phyloP scores from a whole-genome alignment of 1,140 invertebrate genomes.

The Phocides pigmalion region DNA sequence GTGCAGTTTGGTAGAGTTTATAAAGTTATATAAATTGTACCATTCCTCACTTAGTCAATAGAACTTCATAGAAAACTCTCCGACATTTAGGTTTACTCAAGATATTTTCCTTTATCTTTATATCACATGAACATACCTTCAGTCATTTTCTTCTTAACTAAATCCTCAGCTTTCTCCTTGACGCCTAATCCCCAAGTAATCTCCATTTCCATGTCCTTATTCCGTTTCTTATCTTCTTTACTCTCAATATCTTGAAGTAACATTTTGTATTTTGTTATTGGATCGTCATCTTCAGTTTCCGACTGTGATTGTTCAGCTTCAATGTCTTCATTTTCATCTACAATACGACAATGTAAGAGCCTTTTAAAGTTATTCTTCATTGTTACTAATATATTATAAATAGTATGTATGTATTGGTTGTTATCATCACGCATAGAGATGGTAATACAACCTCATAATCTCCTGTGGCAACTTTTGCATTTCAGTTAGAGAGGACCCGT shows the following conservation, averaged over 20 bases:
- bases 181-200: conserved; percentile 91
- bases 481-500: too few species aligned
- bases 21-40: too few species aligned
- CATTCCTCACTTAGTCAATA: too few species aligned
- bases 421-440: too few species aligned
- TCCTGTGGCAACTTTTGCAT: too few species aligned
- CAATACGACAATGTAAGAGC: conserved; percentile 9
- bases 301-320: conserved; percentile 41
- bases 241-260: conserved; percentile 89
- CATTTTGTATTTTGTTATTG: conserved; percentile 90
- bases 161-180: conserved; percentile 88
- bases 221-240: conserved; percentile 89
- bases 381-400: too few species aligned
- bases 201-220: conserved; percentile 92
- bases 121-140: conserved; percentile 52
- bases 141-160: conserved; percentile 85
- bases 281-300: conserved; percentile 77
- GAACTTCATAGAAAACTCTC: too few species aligned
- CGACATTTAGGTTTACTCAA: too few species aligned
- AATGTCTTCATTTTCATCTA: conserved; percentile 50
- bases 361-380: too few species aligned
- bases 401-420: too few species aligned
- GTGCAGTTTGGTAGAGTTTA: too few species aligned
- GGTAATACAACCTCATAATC: too few species aligned
- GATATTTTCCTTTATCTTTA: neutral